Base-by-base conservation (phyloP, 2,888 invertebrate genomes). In the Brenthis daphne region DNA sequence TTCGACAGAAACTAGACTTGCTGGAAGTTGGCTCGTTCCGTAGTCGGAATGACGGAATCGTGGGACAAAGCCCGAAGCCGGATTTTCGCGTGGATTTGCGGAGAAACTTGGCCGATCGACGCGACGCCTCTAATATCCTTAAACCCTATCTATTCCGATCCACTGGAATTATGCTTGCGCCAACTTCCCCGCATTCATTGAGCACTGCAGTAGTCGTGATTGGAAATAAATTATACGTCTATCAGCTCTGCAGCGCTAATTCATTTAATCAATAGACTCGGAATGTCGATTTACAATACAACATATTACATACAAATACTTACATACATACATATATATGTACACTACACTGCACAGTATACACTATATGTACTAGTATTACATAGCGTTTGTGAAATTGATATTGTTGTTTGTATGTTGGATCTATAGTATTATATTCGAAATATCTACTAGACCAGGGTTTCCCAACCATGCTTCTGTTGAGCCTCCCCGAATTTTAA, bases 161-260 rank as follows among this genome's bases (percentile, higher is more conserved):
- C 65, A 61, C 50, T 67, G 69, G 70, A 64, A 67, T 74, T 69
- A 69, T 72, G 67, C 57, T 66, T 54, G 61, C 70, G 54, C 67
- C 60, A 73, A 71, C 66, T 73, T 66, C 67, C 50, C 68, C 67
- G 71, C 71, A 69, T 73, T 71, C 72, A 70, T 56, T 57, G 57
- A 71, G 67, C 71, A 63, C 70, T 69, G 69, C 72, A 73, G 65
- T 55, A 65, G 54, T 73, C 75, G 74, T 75, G 73, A 75, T 74
- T 73, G 74, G 73, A 76, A 75, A 75, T 76, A 76, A 76, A 75
- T 76, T 73, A 74, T 72, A 65, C 71, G 74, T 69, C 70, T 64
- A 67, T 73, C 74, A 73, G 70, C 68, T 55, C 63, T 47, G 43
- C 56, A 48, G 57, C 24, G 53, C 65, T 74, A 68, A 74, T 74